A percentile compares a stretch with the other conserved stretches of the same genome.
Conservation (phyloP, 2,113 vertebrate species). For the Gymnorhina tibicen region DNA sequence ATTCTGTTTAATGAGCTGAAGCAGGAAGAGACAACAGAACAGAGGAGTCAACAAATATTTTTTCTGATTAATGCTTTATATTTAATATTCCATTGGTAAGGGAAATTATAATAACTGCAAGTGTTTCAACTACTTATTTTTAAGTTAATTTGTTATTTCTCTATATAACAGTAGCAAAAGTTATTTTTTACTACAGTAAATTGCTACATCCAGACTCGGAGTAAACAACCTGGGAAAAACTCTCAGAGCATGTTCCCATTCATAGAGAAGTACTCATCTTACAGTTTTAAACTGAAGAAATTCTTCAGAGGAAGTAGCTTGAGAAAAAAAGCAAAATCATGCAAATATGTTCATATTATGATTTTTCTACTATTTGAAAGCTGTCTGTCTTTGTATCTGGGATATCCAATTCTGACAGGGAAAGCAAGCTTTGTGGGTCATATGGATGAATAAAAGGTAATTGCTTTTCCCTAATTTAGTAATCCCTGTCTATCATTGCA, state of each 20-base stretch:
- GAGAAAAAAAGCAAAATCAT: neutral
- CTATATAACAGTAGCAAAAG: neutral
- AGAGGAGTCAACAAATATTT: neutral
- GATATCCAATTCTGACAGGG: neutral
- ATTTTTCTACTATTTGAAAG: neutral
- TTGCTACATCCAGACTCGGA: neutral
- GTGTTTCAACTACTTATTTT: neutral
- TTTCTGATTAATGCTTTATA: neutral
- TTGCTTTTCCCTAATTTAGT: neutral
- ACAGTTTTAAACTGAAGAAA: neutral
- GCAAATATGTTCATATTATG: neutral
- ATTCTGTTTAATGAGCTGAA: neutral
- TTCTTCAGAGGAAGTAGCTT: neutral
- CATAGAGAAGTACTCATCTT: neutral
- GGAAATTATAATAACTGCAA: neutral
- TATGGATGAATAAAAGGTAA: neutral
- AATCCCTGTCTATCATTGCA: accelerated
- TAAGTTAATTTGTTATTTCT: neutral
- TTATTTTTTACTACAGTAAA: neutral
- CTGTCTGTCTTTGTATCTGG: neutral
- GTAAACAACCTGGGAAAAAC: neutral
- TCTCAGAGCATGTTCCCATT: neutral
- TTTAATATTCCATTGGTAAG: neutral
- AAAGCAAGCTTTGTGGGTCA: neutral
- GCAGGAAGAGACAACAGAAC: neutral